Base-by-base conservation (phyloP, 2,888 invertebrate genomes). In the Villa cingulata region DNA sequence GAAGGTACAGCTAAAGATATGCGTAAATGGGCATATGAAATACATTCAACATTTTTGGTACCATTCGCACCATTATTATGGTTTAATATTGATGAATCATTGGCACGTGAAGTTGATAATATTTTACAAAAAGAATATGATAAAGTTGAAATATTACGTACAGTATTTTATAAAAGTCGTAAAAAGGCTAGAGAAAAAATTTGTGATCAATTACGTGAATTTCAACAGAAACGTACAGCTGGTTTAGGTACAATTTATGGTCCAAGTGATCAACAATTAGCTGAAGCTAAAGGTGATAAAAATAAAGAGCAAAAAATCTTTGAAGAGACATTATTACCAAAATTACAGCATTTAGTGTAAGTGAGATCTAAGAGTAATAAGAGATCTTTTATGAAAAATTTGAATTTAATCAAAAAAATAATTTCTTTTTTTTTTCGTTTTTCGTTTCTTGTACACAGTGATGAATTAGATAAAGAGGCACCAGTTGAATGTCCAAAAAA, bases 21-120 rank as follows among this genome's bases (percentile, higher is more conserved):
- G 79, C 80, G 90, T 48, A 89, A 94, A 66, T 98, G 97, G 96
- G 96, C 96, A 4, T 97, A 96, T 72, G 97, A 98, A 76, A 92
- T 97, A 62, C 92, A 94, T 72, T 95, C 95, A 56, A 89, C 90
- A 61, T 96, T 96, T 74, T 73, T 92, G 50, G 86, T 90, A 61
- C 92, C 91, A 51, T 81, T 83, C 60, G 89, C 91, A 57, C 66
- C 68, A 10, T 51, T 68, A 16, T 59, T 65, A 6, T 67, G 66
- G 66, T 68, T 62, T 53, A 63, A 62, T n/a, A 64, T 67, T 34
- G 66, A 69, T 59, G 92, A 94, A 63, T 83, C 83, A 57, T 78
- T 90, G 64, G 88, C 89, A 14, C 80, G 86, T 53, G 90, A 91
- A 72, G 89, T 92, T 45, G 91, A 94, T 65, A 84, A 87, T 58